A percentile compares a stretch with the other conserved stretches of the same genome.
phyloP scores from a whole-genome alignment of 2,797 vertebrate genomes.

The Lindbergichthys nudifrons region DNA sequence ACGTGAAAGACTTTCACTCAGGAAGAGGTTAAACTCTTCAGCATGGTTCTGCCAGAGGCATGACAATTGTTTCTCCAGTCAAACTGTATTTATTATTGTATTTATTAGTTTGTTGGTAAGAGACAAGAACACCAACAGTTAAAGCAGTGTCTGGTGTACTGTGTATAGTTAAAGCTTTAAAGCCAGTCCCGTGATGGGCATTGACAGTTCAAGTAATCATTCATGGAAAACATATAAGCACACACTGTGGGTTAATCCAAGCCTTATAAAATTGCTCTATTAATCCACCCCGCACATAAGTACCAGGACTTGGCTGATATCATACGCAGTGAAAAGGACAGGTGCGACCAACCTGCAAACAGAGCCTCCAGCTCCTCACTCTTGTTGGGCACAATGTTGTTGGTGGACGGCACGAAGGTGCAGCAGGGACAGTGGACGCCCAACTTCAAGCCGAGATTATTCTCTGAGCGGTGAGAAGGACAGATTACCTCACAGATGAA shows the following conservation, averaged over 20 bases:
- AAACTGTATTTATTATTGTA: background rate
- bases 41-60: background rate
- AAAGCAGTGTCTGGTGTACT: too few species aligned
- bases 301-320: background rate
- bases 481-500: constrained; percentile 6
- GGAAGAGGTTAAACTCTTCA: background rate
- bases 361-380: constrained; percentile 87
- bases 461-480: constrained; percentile 72
- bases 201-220: too few species aligned
- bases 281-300: background rate
- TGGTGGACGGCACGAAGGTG: constrained; percentile 87
- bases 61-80: background rate
- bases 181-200: too few species aligned
- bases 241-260: background rate
- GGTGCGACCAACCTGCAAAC: constrained; percentile 83
- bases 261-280: background rate
- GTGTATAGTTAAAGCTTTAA: too few species aligned
- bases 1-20: background rate
- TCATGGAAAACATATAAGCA: background rate
- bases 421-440: constrained; percentile 89
- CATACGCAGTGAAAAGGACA: background rate
- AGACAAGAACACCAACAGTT: too few species aligned
- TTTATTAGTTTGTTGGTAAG: too few species aligned
- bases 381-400: constrained; percentile 88
- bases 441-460: constrained; percentile 86